phyloP scores from a whole-genome alignment of 2,888 invertebrate genomes.

The Thymelicus lineola region DNA sequence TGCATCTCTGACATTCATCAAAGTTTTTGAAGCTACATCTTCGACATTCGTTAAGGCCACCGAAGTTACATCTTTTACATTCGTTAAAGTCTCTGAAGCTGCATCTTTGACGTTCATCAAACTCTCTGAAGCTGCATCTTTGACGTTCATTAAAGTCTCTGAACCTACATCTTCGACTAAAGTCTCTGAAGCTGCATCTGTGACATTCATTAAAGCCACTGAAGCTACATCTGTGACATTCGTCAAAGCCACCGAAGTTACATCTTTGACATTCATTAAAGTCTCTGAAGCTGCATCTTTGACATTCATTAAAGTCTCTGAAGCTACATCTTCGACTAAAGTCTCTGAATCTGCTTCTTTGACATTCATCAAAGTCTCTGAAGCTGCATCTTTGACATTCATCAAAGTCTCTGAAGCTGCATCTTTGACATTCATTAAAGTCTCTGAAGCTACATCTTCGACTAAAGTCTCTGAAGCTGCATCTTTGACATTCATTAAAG shows the following conservation, averaged over 20 bases:
- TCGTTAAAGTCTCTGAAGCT: constrained; percentile 3
- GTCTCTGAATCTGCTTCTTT: no score
- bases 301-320: not conserved
- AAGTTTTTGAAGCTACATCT: constrained; percentile 35
- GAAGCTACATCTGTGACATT: constrained; percentile 43
- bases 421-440: no score
- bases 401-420: no score
- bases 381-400: no score
- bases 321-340: constrained; percentile 42
- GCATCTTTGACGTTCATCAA: not conserved
- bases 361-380: no score
- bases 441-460: no score
- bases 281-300: not conserved
- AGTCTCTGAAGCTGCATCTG: not conserved
- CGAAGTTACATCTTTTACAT: not conserved
- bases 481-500: no score
- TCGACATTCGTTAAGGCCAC: constrained; percentile 39
- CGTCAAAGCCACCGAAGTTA: no score
- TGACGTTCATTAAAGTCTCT: constrained; percentile 33
- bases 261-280: constrained; percentile 22
- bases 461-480: no score
- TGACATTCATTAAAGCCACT: not conserved
- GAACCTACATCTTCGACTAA: not conserved
- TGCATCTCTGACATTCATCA: not conserved
- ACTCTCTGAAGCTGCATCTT: constrained; percentile 38